Evolutionary conservation across 2,888 invertebrate genomes (phyloP).

Genomic region (Troilus luridus): DNA sequence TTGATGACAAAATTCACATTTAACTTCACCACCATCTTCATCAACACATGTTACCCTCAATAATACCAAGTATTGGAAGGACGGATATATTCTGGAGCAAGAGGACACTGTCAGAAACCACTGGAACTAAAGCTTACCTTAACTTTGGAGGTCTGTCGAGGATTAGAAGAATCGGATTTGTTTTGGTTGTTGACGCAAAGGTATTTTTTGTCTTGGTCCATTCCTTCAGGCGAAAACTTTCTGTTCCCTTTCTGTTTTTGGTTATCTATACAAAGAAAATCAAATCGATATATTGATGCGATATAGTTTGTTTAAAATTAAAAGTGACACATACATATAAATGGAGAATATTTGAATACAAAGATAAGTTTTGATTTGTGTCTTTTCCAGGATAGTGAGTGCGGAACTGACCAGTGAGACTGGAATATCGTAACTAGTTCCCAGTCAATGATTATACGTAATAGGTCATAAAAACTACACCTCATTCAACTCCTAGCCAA

Average conservation of each 20-base stretch:
- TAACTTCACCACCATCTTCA: neutral
- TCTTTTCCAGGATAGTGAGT: neutral
- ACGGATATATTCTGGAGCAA: neutral
- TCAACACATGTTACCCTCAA: neutral
- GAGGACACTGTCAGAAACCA: neutral
- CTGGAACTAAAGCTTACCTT: constrained; percentile 43
- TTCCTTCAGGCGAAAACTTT: neutral
- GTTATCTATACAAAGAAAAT: neutral
- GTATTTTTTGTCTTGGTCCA: constrained; percentile 47
- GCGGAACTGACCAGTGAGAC: neutral
- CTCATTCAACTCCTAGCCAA: neutral
- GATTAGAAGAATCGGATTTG: constrained; percentile 35
- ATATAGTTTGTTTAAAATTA: neutral
- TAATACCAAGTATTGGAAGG: neutral
- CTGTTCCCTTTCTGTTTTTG: constrained; percentile 15
- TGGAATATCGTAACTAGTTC: neutral
- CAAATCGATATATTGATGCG: neutral
- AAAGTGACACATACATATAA: neutral
- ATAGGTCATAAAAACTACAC: neutral
- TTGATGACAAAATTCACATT: no score
- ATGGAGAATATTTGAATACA: neutral
- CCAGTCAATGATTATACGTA: neutral
- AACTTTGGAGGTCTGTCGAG: neutral
- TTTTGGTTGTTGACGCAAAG: neutral
- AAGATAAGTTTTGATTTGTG: neutral